Evolutionary conservation across 2,888 invertebrate species (phyloP).

Genomic region (Sialis lutaria): DNA sequence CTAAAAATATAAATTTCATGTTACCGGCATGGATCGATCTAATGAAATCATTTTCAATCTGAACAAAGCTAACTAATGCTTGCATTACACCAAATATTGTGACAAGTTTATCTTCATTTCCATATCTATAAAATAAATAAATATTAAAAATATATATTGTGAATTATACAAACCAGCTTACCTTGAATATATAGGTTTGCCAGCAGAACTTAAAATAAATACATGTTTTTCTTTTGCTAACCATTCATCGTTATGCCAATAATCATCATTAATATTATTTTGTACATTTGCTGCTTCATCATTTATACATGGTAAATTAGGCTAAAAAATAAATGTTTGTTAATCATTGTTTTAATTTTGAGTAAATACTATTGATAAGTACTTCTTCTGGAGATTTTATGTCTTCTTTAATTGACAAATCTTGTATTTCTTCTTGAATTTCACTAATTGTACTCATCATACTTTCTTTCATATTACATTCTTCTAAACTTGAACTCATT

Average conservation of each 20-base stretch:
- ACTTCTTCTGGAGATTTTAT: constrained; percentile 11
- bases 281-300: neutral
- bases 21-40: constrained; percentile 71
- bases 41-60: constrained; percentile 69
- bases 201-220: constrained; percentile 87
- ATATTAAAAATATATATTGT: neutral
- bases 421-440: constrained; percentile 31
- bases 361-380: neutral
- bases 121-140: constrained; percentile 44
- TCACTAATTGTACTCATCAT: constrained; percentile 39
- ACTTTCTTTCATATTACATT: constrained; percentile 31
- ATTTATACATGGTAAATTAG: neutral
- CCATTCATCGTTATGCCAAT: constrained; percentile 54
- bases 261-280: constrained; percentile 30
- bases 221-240: constrained; percentile 74
- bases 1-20: constrained; percentile 79
- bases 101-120: constrained; percentile 84
- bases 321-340: neutral
- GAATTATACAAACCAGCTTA: constrained; percentile 19
- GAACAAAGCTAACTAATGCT: constrained; percentile 80
- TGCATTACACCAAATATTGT: constrained; percentile 91
- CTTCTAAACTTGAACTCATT: constrained; percentile 44
- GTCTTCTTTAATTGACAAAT: constrained; percentile 8
- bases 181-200: constrained; percentile 92
- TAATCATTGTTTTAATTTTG: neutral